Base-by-base conservation (phyloP, 2,888 invertebrate genomes). In the Allygus modestus region DNA sequence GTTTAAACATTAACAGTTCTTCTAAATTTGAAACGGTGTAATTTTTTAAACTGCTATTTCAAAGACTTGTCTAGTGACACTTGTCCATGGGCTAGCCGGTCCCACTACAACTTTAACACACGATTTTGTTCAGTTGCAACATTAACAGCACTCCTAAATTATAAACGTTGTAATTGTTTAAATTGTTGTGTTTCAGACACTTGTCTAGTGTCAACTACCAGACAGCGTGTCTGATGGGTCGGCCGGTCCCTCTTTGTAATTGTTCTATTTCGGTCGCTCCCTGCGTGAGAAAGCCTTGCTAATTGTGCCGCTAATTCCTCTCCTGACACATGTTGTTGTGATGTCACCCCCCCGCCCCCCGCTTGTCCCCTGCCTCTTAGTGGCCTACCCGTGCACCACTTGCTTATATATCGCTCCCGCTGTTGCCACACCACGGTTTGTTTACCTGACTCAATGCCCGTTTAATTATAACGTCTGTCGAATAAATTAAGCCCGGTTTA, bases 251-350 rank as follows among this genome's bases (percentile, higher is more conserved):
- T 69, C 73, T 33, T 31, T 73, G 73, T 77, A 46, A 77, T 77
- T 77, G 75, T 43, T 77, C 43, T 77, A 77, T 77, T 77, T 46
- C 75, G 43, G 75, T 23, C 75, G 9, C 73, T 26, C 73, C 46
- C 46, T 17, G 75, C 46, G 75, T 77, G 75, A 77, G 75, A 77
- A 77, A 37, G 73, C 73, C 43, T 46, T 43, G 75, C 46, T 77
- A 51, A 77, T 77, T 77, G 75, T 77, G 43, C 46, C 75, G 46
- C 46, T 77, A 26, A 77, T 46, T 77, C 75, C 71, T 20, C 17
- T 33, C 37, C 71, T 37, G 71, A 71, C 71, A 71, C 41, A 71
- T 71, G 71, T 41, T 41, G 31, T n/a, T 71, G 41, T 71, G 71
- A 71, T 20, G 71, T 71, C 71, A 71, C 41, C 71, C 7, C 37